phyloP scores from a whole-genome alignment of 2,113 vertebrate species.

The Lasiurus cinereus region DNA sequence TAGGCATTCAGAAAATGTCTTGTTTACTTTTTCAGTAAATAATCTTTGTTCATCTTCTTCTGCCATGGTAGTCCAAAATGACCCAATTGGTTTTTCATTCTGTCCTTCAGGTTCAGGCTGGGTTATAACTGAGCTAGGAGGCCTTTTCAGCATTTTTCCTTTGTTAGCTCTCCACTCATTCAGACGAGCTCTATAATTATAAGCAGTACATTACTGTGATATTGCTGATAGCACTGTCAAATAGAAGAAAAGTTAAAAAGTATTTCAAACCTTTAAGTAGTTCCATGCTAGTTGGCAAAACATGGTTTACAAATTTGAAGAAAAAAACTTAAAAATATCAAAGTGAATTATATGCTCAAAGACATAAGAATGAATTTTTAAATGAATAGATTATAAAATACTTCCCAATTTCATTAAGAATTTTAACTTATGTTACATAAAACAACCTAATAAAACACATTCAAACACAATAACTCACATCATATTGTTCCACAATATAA shows the following conservation, averaged over 20 bases:
- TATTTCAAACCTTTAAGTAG: background rate
- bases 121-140: slow-evolving; percentile 18
- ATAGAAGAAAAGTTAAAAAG: slow-evolving; percentile 12
- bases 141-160: slow-evolving; percentile 90
- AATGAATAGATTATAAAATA: background rate
- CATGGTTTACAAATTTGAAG: background rate
- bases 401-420: slow-evolving; percentile 9
- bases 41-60: slow-evolving; percentile 87
- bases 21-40: slow-evolving; percentile 84
- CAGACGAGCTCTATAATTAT: slow-evolving; percentile 88
- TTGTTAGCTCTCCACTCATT: slow-evolving; percentile 91
- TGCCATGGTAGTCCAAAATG: slow-evolving; percentile 84
- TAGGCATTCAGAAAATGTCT: slow-evolving; percentile 84
- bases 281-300: background rate
- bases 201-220: slow-evolving; percentile 31
- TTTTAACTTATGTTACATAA: slow-evolving; percentile 35
- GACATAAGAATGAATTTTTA: slow-evolving; percentile 12
- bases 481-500: background rate
- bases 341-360: background rate
- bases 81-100: slow-evolving; percentile 66
- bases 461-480: background rate
- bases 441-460: slow-evolving; percentile 23
- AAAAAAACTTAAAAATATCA: background rate
- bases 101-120: slow-evolving; percentile 65
- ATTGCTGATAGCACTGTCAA: background rate